phyloP scores from a whole-genome alignment of 2,888 invertebrate genomes.

The Cantharis rufa region DNA sequence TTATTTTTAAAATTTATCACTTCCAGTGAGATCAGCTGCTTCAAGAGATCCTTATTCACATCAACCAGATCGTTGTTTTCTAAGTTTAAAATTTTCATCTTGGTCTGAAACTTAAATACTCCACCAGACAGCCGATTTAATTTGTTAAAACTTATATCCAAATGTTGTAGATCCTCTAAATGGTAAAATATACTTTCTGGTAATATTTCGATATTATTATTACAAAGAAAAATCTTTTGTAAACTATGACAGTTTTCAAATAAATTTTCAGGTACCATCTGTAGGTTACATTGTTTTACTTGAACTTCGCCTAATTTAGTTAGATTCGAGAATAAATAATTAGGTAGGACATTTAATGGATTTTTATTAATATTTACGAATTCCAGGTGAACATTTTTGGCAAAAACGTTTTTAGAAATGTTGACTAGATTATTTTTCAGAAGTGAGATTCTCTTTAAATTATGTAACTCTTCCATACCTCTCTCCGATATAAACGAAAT shows the following conservation, averaged over 20 bases:
- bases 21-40: conserved; percentile 60
- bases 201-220: conserved; percentile 58
- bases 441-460: conserved; percentile 67
- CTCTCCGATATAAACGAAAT: conserved; percentile 65
- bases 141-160: conserved; percentile 27
- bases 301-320: conserved; percentile 35
- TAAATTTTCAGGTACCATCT: conserved; percentile 63
- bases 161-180: conserved; percentile 60
- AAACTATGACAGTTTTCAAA: conserved; percentile 65
- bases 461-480: conserved; percentile 65
- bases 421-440: conserved; percentile 68
- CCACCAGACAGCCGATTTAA: conserved; percentile 60
- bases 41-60: conserved; percentile 65
- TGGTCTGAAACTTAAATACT: conserved; percentile 66
- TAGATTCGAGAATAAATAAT: conserved; percentile 31
- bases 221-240: conserved; percentile 64
- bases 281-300: conserved; percentile 52
- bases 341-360: conserved; percentile 1
- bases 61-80: conserved; percentile 65
- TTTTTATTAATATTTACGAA: conserved; percentile 50
- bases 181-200: conserved; percentile 64
- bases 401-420: conserved; percentile 66
- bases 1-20: conserved; percentile 70
- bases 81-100: conserved; percentile 67
- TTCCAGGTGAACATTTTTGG: conserved; percentile 37